Conservation (phyloP, 2,888 invertebrate genomes). For the Noctua pronuba region DNA sequence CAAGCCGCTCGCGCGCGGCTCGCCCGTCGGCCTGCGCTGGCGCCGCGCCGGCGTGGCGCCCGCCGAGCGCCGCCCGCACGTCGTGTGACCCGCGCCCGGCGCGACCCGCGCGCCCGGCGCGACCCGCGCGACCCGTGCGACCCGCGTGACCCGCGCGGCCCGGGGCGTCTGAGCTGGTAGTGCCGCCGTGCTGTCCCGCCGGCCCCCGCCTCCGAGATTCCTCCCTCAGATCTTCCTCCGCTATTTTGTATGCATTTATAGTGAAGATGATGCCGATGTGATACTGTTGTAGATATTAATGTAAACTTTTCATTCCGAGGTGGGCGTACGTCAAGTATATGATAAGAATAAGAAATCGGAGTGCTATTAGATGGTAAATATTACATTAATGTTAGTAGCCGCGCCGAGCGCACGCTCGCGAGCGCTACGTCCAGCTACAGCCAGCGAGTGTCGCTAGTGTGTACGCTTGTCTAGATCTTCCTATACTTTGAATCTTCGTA, state of each 20-base stretch:
- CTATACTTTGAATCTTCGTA: slow-evolving; percentile 45
- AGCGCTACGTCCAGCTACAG: slow-evolving; percentile 17
- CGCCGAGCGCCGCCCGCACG: slow-evolving; percentile 50
- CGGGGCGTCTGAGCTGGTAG: not conserved
- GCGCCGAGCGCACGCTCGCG: slow-evolving; percentile 25
- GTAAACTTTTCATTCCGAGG: slow-evolving; percentile 74
- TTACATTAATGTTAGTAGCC: slow-evolving; percentile 44
- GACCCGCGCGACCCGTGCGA: not conserved
- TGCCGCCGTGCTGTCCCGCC: slow-evolving; percentile 1
- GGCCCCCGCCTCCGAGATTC: slow-evolving; percentile 8
- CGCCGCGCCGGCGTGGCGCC: slow-evolving; percentile 80
- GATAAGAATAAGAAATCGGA: slow-evolving; percentile 76
- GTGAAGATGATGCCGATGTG: slow-evolving; percentile 46
- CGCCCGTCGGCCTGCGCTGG: slow-evolving; percentile 81
- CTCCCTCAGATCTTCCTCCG: slow-evolving; percentile 57
- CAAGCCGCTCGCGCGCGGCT: slow-evolving; percentile 73
- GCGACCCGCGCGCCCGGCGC: too few relatives aligned
- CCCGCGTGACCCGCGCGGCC: not conserved
- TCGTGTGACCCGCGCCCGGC: slow-evolving; percentile 32
- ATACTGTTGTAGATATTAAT: slow-evolving; percentile 52
- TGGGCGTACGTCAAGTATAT: slow-evolving; percentile 79
- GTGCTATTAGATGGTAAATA: slow-evolving; percentile 79
- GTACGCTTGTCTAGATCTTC: slow-evolving; percentile 56
- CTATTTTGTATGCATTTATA: slow-evolving; percentile 61
- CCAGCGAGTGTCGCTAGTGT: slow-evolving; percentile 43